Evolutionary conservation across 2,888 invertebrate species (phyloP).

Genomic region (Spisula subtruncata): DNA sequence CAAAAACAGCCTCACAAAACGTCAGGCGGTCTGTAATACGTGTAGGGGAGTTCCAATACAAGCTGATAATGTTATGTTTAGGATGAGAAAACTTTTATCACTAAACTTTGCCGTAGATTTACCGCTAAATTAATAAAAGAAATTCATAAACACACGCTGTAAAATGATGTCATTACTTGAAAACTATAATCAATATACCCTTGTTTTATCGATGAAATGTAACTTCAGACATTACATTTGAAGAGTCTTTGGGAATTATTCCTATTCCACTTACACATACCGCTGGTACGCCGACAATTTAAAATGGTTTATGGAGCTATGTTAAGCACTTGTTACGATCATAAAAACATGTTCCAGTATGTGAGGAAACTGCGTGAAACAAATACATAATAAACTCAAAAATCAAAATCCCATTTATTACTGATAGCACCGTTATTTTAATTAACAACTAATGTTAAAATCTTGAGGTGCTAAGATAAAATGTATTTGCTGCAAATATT

Average conservation of each 20-base stretch:
- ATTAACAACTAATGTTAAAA: background rate
- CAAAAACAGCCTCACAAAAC: too few species aligned
- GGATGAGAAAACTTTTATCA: background rate
- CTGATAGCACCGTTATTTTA: background rate
- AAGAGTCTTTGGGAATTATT: background rate
- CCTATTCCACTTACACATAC: background rate
- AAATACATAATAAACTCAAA: too few species aligned
- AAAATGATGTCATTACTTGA: background rate
- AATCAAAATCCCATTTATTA: background rate
- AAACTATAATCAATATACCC: background rate
- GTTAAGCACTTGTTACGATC: background rate
- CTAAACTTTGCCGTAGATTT: constrained; percentile 2
- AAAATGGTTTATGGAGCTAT: background rate
- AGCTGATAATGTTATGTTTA: background rate
- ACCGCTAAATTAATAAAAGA: background rate
- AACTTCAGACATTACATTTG: background rate
- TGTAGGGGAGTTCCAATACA: background rate
- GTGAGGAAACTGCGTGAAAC: too few species aligned
- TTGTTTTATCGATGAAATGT: background rate
- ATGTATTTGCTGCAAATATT: background rate
- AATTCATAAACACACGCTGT: background rate
- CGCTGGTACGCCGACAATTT: background rate
- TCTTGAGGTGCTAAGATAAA: background rate
- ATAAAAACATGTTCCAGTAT: background rate
- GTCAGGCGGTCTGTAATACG: too few species aligned